These are phyloP conservation scores for Gandaritis pyraliata DNA, from an alignment of 2,888 invertebrate genomes.

Conservation along the genomic window DNA sequence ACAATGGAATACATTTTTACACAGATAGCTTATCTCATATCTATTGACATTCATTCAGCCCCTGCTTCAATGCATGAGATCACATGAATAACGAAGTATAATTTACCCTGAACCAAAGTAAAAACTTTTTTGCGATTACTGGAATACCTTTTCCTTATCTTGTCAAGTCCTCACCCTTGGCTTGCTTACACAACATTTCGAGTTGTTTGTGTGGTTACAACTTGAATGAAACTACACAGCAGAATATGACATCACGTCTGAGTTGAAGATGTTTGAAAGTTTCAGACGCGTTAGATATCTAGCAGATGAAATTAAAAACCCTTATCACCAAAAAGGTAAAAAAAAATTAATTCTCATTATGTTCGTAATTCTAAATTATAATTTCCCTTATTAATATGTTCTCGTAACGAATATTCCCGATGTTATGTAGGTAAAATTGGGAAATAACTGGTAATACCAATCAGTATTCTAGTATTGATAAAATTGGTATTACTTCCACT, in stretches of 20 bases:
- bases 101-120: slow-evolving; percentile 11
- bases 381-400: no score
- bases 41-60: slow-evolving; percentile 25
- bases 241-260: slow-evolving; percentile 4
- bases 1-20: slow-evolving; percentile 25
- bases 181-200: slow-evolving; percentile 13
- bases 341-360: no score
- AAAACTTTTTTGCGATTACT: slow-evolving; percentile 20
- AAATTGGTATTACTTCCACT: no score
- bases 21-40: slow-evolving; percentile 29
- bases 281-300: background rate
- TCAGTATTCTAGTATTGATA: no score
- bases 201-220: slow-evolving; percentile 7
- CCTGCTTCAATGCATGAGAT: slow-evolving; percentile 34
- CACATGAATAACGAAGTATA: slow-evolving; percentile 14
- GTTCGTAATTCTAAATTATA: no score
- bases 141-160: slow-evolving; percentile 27
- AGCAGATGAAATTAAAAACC: no score
- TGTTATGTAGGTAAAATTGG: no score
- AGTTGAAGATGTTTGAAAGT: background rate
- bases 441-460: no score
- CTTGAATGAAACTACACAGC: background rate
- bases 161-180: background rate
- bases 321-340: no score
- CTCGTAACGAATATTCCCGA: no score